Base-by-base conservation (phyloP, 2,113 vertebrate species). In the Xyliphius kryptos region DNA sequence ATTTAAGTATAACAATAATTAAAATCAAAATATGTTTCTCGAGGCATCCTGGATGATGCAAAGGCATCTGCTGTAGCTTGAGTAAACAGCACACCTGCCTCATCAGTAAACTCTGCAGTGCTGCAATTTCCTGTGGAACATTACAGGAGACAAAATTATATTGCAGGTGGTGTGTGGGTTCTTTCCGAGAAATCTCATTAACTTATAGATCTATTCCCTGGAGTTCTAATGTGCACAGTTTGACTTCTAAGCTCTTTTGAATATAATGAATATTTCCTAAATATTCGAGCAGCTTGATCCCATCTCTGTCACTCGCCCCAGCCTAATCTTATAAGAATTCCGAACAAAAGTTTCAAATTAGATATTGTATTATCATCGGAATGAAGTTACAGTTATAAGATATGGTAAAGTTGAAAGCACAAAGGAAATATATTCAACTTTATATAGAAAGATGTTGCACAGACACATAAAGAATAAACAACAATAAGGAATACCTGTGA, bases 81-180 rank as follows among this genome's bases (percentile, higher is more conserved):
- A 9, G 52, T 40, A 65, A 56, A 56, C 11, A 36, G 10, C 36
- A 48, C 26, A 65, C 32, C 53, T 38, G 63, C 26, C 49, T 65
- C 26, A 65, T 65, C 26, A 56, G 32, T 11, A 56, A 20, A 13
- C 3, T 65, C 26, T 56, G 43, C 44, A 5, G 17, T 21, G 53
- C 16, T 38, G 53, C 49, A 65, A 56, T 56, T 56, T 56, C 17
- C 43, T 2, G 9, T 20, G 14, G 32, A 48, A 48, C 43, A 12
- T 36, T 16, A 52, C 61, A 46, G 22, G 22, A 19, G 14, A 40
- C 32, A 13, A 49, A 49, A 56, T 49, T 48, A 53, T 14, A n/a
- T n/a, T 16, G 16, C 63, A 65, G 63, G 63, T 47, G 52, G 41
- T 49, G 9, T 20, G 9, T 17, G 62, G 14, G 21, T 32, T 51